These are phyloP conservation scores for Cryptops parisi DNA, from an alignment of 2,888 invertebrate species.

Conservation along the genomic window DNA sequence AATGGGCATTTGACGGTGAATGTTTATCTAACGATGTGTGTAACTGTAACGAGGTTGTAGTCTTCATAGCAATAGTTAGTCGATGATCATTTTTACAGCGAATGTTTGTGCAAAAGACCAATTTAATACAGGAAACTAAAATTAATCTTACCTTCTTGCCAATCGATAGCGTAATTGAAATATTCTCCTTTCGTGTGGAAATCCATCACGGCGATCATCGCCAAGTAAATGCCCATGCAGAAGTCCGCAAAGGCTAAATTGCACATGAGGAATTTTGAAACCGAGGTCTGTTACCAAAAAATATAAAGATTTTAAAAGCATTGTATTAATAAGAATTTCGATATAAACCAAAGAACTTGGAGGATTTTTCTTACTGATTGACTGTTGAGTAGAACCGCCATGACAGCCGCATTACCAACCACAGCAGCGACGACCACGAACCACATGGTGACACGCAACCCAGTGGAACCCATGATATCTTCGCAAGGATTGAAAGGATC, in stretches of 20 bases:
- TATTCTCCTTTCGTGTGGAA: conserved; percentile 68
- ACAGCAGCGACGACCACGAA: conserved; percentile 66
- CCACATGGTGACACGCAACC: conserved; percentile 71
- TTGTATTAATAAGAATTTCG: neutral
- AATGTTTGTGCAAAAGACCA: no score
- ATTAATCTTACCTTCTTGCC: conserved; percentile 56
- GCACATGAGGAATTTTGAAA: conserved; percentile 57
- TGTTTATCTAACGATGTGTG: no score
- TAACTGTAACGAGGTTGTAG: no score
- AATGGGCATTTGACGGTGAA: no score
- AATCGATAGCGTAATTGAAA: conserved; percentile 77
- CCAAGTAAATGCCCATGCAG: conserved; percentile 68
- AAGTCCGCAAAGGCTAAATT: conserved; percentile 80
- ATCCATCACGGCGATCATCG: conserved; percentile 70
- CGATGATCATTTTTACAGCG: no score
- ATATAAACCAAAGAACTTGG: neutral
- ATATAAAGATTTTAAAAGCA: neutral
- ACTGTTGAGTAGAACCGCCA: conserved; percentile 52
- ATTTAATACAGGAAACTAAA: neutral
- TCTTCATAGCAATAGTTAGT: no score
- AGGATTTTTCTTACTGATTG: neutral
- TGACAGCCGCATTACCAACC: conserved; percentile 66
- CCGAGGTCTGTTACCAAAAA: conserved; percentile 32
- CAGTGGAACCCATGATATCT: conserved; percentile 70
- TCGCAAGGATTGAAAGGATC: conserved; percentile 78